These are phyloP conservation scores for Cepphus grylle DNA, from an alignment of 2,113 vertebrate species.

Conservation along the genomic window DNA sequence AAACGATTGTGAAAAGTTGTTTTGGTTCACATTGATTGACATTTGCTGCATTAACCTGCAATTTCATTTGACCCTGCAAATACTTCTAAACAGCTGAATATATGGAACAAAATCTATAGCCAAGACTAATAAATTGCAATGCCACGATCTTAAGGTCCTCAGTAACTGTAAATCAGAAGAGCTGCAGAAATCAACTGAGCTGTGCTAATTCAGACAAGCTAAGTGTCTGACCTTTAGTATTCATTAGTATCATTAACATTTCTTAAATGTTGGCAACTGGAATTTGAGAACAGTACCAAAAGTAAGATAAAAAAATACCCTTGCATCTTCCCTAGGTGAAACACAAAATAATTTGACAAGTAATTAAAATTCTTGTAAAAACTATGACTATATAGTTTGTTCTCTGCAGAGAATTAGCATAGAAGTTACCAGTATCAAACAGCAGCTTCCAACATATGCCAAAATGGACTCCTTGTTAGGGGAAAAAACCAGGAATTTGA, in stretches of 20 bases:
- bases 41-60: neutral
- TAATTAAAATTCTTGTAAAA: conserved; percentile 72
- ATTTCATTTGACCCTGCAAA: neutral
- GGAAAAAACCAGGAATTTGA: conserved; percentile 39
- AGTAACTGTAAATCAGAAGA: conserved; percentile 6
- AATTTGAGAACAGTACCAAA: conserved; percentile 8
- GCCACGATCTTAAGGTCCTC: neutral
- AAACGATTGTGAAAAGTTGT: neutral
- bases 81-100: neutral
- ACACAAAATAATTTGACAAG: conserved; percentile 65
- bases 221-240: conserved; percentile 5
- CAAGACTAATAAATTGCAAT: neutral
- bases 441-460: conserved; percentile 61
- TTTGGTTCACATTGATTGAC: neutral
- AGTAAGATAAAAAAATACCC: neutral
- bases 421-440: conserved; percentile 65
- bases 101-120: neutral
- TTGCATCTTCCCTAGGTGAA: neutral
- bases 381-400: conserved; percentile 36
- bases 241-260: conserved; percentile 39
- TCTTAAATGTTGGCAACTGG: conserved; percentile 10
- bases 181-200: neutral
- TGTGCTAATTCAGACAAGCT: conserved; percentile 28
- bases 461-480: conserved; percentile 56
- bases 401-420: conserved; percentile 69